Evolutionary conservation across 2,113 vertebrate genomes (phyloP).

Genomic region (Lates calcarifer): DNA sequence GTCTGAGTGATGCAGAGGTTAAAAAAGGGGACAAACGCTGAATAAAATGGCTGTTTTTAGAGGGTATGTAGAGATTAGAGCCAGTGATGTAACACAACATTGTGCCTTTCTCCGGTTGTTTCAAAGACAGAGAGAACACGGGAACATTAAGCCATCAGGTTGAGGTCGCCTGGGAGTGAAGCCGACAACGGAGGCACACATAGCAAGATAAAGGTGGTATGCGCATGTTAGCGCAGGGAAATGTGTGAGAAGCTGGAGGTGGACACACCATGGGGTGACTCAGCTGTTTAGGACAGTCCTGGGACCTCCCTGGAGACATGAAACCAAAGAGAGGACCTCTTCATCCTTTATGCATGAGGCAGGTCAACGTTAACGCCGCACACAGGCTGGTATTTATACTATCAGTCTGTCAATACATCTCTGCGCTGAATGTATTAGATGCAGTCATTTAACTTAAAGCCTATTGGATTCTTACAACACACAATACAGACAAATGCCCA

Average conservation of each 20-base stretch:
- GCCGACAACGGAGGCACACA: constrained; percentile 35
- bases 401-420: constrained; percentile 1
- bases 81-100: constrained; percentile 50
- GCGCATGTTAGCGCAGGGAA: constrained; percentile 27
- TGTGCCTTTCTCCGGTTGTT: constrained; percentile 44
- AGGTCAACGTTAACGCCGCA: constrained; percentile 39
- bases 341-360: constrained; percentile 54
- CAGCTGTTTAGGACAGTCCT: constrained; percentile 53
- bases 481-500: constrained; percentile 38
- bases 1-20: constrained; percentile 17
- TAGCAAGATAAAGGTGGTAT: constrained; percentile 21
- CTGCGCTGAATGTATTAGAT: neutral
- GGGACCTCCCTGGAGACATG: constrained; percentile 40
- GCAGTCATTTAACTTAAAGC: constrained; percentile 52
- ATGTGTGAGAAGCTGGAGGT: constrained; percentile 38
- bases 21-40: constrained; percentile 42
- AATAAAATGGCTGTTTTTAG: constrained; percentile 50
- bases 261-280: constrained; percentile 55
- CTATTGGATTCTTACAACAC: constrained; percentile 9
- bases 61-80: constrained; percentile 28
- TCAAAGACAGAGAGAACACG: constrained; percentile 58
- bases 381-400: constrained; percentile 5
- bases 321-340: constrained; percentile 45
- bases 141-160: constrained; percentile 56
- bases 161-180: constrained; percentile 49